phyloP scores from a whole-genome alignment of 2,113 vertebrate species.

The Rostratula benghalensis region DNA sequence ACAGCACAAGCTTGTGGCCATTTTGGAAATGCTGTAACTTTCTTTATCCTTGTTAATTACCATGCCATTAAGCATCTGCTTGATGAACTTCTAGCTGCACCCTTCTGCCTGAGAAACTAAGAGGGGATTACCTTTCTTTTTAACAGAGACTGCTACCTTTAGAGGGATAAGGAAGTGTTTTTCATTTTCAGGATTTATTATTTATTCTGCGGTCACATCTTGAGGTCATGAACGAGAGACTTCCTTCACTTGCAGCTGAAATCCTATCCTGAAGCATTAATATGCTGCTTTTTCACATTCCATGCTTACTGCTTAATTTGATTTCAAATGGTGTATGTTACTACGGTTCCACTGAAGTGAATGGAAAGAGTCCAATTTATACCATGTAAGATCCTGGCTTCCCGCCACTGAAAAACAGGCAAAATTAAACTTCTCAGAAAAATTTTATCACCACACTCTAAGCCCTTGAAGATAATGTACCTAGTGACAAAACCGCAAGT shows the following conservation, averaged over 20 bases:
- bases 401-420: conserved; percentile 10
- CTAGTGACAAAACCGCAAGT: background rate
- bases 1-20: background rate
- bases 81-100: background rate
- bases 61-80: background rate
- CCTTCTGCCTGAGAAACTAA: background rate
- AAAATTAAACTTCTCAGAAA: conserved; percentile 38
- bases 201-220: conserved; percentile 11
- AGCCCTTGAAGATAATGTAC: background rate
- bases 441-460: background rate
- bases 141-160: background rate
- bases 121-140: background rate
- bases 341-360: background rate
- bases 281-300: conserved; percentile 39
- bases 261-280: conserved; percentile 4
- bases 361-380: conserved; percentile 33
- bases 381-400: conserved; percentile 13
- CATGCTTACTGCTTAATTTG: conserved; percentile 43
- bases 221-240: background rate
- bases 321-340: conserved; percentile 52
- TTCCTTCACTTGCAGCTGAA: conserved; percentile 24
- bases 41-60: background rate
- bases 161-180: background rate
- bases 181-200: background rate
- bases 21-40: background rate